Evolutionary conservation across 2,797 vertebrate species (phyloP).

Genomic region (Mormyrus hasselquistii): DNA sequence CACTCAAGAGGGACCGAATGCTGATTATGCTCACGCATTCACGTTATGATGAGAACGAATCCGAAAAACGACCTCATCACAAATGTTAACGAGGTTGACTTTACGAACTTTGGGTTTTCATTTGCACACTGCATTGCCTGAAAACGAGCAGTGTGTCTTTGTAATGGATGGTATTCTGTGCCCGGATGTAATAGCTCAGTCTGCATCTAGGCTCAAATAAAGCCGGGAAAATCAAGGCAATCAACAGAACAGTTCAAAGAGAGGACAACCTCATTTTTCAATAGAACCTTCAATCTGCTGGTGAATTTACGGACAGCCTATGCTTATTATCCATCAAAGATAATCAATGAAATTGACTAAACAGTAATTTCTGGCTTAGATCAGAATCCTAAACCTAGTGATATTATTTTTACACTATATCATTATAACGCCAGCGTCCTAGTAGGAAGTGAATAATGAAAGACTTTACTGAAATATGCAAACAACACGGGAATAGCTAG

Average conservation of each 20-base stretch:
- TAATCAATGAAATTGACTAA: constrained; percentile 1
- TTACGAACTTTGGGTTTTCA: not conserved
- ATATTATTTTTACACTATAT: not conserved
- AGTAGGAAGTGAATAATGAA: not conserved
- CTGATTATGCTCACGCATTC: not conserved
- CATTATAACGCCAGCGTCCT: not conserved
- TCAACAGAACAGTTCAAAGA: not conserved
- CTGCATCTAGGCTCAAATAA: not conserved
- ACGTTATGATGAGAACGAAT: not conserved
- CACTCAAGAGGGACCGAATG: not conserved
- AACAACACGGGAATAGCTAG: not conserved
- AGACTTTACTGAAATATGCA: not conserved
- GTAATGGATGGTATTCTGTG: not conserved
- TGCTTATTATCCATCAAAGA: not conserved
- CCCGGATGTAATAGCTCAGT: too few relatives aligned
- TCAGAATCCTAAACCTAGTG: not conserved
- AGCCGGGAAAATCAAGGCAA: not conserved
- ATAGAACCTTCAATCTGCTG: not conserved
- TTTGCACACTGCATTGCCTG: not conserved
- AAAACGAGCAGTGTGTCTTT: not conserved
- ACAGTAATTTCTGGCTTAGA: not conserved
- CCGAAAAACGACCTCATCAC: not conserved
- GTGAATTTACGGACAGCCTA: not conserved
- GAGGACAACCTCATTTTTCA: not conserved
- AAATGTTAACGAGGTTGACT: not conserved